phyloP scores from a whole-genome alignment of 2,797 vertebrate species.

The Mareca strepera region DNA sequence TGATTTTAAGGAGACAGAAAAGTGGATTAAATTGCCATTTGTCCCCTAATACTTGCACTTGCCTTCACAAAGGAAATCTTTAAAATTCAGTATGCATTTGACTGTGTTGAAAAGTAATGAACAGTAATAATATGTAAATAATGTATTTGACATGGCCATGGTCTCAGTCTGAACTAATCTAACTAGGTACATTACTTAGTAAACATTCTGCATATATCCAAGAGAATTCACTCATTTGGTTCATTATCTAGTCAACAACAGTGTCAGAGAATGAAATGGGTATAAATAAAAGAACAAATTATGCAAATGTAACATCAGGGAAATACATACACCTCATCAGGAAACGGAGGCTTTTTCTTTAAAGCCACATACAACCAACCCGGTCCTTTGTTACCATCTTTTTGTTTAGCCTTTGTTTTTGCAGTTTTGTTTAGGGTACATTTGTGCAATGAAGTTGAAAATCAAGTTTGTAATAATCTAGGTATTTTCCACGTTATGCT shows the following conservation, averaged over 20 bases:
- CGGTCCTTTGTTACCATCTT: not conserved
- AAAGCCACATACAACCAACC: not conserved
- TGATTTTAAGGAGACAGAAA: not conserved
- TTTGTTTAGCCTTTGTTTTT: not conserved
- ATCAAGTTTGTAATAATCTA: not conserved
- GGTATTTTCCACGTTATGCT: not conserved
- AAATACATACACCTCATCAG: not conserved
- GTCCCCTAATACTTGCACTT: not conserved
- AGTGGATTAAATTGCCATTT: not conserved
- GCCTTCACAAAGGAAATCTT: not conserved
- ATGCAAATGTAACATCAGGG: not conserved
- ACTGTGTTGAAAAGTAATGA: not conserved
- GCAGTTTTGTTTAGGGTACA: not conserved
- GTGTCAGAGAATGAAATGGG: not conserved
- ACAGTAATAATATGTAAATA: not conserved
- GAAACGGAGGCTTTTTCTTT: not conserved
- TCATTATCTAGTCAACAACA: not conserved
- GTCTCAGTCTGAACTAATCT: not conserved
- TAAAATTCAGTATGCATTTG: not conserved
- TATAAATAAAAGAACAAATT: not conserved
- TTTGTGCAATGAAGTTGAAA: not conserved
- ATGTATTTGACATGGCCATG: not conserved
- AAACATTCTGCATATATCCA: not conserved
- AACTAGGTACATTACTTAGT: not conserved
- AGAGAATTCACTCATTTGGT: not conserved